A percentile compares a stretch with the other conserved stretches of the same genome.
Evolutionary conservation across 2,113 vertebrate genomes (phyloP).

Genomic region (Phycodurus eques): DNA sequence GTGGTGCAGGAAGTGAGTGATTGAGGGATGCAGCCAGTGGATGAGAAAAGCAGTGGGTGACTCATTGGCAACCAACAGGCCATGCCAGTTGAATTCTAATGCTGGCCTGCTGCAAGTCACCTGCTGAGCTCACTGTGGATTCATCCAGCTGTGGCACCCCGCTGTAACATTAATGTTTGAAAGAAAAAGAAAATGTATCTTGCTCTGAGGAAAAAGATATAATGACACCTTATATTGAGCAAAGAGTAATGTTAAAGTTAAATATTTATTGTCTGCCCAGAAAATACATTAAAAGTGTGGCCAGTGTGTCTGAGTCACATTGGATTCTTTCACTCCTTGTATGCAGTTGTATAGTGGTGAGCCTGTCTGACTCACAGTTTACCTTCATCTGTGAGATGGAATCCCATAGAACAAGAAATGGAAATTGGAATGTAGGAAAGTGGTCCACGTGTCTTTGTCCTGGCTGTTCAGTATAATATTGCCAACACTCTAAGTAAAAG

Average conservation of each 20-base stretch:
- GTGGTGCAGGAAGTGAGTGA: not conserved
- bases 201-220: not conserved
- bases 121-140: conserved; percentile 9
- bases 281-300: conserved; percentile 12
- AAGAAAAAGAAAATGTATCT: conserved; percentile 3
- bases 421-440: too few species aligned
- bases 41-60: conserved; percentile 12
- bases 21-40: not conserved
- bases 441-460: too few species aligned
- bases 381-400: too few species aligned
- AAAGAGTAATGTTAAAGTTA: conserved; percentile 9
- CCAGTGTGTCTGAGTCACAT: not conserved
- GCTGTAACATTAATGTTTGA: conserved; percentile 19
- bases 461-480: too few species aligned
- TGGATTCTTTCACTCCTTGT: not conserved
- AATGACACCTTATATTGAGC: conserved; percentile 1
- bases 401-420: too few species aligned
- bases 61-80: conserved; percentile 6
- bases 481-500: too few species aligned
- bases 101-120: not conserved
- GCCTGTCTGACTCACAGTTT: not conserved
- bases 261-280: conserved; percentile 32
- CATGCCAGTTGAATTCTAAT: conserved; percentile 8
- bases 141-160: conserved; percentile 5
- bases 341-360: not conserved